Conservation (phyloP, 2,113 vertebrate species). For the Sylvia atricapilla region DNA sequence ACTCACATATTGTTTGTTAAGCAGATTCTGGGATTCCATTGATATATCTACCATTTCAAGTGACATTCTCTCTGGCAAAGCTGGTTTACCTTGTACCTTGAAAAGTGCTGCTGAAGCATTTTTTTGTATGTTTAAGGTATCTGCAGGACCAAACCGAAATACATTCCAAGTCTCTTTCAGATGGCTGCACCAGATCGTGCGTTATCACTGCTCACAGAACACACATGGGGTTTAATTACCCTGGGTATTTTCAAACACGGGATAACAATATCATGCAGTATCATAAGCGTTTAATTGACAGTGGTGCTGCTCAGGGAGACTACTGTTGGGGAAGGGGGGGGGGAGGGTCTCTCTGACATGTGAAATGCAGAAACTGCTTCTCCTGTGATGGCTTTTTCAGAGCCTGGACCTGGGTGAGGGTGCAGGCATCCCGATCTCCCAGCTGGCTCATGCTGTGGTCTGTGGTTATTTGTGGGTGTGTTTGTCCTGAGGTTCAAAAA, state of each 20-base stretch:
- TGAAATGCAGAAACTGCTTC: neutral
- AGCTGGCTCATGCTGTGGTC: neutral
- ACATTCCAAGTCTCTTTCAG: slow-evolving; percentile 10
- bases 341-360: neutral
- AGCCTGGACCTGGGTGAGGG: neutral
- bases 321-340: fast-evolving
- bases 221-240: slow-evolving; percentile 14
- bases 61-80: slow-evolving; percentile 61
- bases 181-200: neutral
- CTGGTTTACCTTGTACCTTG: slow-evolving; percentile 36
- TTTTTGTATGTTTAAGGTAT: slow-evolving; percentile 47
- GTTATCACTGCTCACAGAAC: neutral
- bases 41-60: slow-evolving; percentile 24
- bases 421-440: neutral
- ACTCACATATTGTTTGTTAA: slow-evolving; percentile 31
- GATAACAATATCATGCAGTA: neutral
- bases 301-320: neutral
- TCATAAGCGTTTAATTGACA: neutral
- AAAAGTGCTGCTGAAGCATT: slow-evolving; percentile 36
- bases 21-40: slow-evolving; percentile 41
- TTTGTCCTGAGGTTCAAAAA: neutral
- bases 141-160: neutral
- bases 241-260: neutral
- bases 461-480: neutral
- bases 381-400: neutral